Conservation (phyloP, 2,888 invertebrate genomes). For the Ptycholaimellus sp. region DNA sequence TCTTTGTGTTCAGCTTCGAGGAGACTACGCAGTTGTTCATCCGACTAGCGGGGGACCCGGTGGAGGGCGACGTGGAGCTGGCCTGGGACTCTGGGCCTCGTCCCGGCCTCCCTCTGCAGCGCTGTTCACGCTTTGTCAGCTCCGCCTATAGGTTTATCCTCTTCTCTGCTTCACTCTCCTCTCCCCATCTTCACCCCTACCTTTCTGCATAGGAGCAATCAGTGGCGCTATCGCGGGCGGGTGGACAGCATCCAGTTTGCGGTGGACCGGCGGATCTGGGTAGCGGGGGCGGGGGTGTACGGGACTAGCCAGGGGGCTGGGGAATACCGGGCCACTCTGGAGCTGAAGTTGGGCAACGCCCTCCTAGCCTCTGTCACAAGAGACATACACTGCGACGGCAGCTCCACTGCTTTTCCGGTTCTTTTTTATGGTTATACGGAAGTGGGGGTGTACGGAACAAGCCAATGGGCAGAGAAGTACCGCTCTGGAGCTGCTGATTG, state of each 20-base stretch:
- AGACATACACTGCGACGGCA: constrained; percentile 82
- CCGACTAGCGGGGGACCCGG: constrained; percentile 77
- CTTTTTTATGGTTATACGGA: constrained; percentile 34
- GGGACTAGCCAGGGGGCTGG: constrained; percentile 86
- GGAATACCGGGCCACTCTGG: constrained; percentile 64
- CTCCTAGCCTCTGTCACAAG: constrained; percentile 55
- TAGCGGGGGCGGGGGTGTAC: constrained; percentile 79
- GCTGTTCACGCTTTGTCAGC: constrained; percentile 80
- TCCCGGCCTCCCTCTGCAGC: constrained; percentile 66
- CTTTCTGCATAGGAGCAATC: constrained; percentile 68
- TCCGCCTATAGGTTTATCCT: constrained; percentile 54
- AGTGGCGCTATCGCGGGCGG: constrained; percentile 83
- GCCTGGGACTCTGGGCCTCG: constrained; percentile 58
- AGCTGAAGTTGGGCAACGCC: constrained; percentile 45
- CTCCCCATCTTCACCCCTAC: not conserved
- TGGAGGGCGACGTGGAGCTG: constrained; percentile 55
- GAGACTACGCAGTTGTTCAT: constrained; percentile 85
- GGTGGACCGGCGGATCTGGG: constrained; percentile 76
- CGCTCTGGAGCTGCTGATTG: too few relatives aligned
- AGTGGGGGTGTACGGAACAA: too few relatives aligned
- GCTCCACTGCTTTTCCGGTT: constrained; percentile 77
- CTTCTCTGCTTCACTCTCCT: not conserved
- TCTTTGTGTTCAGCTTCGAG: constrained; percentile 35
- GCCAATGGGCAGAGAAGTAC: not conserved
- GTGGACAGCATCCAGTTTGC: constrained; percentile 91